A percentile compares a stretch with the other conserved stretches of the same genome.
phyloP scores from a whole-genome alignment of 2,888 invertebrate genomes.

The Sceliomorpha sp. region DNA sequence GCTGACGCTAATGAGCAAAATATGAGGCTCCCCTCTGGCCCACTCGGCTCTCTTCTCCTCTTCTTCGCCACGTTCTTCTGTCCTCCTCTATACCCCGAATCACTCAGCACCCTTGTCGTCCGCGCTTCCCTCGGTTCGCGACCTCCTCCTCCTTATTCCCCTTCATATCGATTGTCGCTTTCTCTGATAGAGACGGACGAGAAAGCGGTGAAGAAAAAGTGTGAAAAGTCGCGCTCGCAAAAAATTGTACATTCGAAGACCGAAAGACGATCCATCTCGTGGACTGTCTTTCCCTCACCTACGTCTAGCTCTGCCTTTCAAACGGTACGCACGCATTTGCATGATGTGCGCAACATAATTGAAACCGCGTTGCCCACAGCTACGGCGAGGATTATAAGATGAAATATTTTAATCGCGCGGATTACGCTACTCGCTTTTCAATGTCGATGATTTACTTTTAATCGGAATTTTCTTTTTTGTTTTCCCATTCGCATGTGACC shows the following conservation, averaged over 20 bases:
- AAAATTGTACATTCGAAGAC: conserved; percentile 55
- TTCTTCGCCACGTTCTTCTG: conserved; percentile 44
- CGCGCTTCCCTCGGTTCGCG: conserved; percentile 47
- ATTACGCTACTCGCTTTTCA: no score
- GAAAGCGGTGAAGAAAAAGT: conserved; percentile 38
- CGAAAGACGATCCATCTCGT: conserved; percentile 61
- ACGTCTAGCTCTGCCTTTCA: no score
- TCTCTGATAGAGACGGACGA: conserved; percentile 51
- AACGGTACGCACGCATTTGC: no score
- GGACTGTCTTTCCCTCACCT: conserved; percentile 76
- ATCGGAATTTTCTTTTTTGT: no score
- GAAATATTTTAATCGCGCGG: no score
- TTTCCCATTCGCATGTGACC: no score
- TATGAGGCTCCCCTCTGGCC: conserved; percentile 77
- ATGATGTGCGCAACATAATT: no score
- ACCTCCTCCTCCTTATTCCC: conserved; percentile 58
- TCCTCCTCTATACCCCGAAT: conserved; percentile 38
- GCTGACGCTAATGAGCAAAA: conserved; percentile 80
- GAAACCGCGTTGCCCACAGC: no score
- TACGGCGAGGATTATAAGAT: no score
- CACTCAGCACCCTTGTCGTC: conserved; percentile 28
- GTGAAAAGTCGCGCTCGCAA: conserved; percentile 26
- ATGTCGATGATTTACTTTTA: no score
- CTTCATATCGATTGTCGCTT: conserved; percentile 74
- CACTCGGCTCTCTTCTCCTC: conserved; percentile 59